Evolutionary conservation across 23 tunicate species (phyloP), one percentile per base, ranked within the genome.

Genomic region (Diplosoma virens): DNA sequence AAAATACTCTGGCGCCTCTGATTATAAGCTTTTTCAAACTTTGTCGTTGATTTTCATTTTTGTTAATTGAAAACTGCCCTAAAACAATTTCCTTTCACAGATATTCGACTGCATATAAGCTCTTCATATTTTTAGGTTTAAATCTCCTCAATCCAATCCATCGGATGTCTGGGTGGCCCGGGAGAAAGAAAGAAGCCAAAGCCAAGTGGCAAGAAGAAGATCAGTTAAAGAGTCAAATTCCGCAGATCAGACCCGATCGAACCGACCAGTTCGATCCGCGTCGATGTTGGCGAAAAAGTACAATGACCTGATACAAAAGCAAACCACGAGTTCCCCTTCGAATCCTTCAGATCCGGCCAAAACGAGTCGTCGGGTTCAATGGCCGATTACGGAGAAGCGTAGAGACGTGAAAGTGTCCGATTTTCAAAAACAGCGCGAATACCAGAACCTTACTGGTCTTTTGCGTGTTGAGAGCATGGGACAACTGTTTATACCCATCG

Each of bases 351-450:
- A 78, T 7, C 2, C 41, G 30, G 33, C 33, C 9, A 45, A 48
- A 73, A 33, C 61, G 25, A 47, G 21, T 20, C 59, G 24, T 14
- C 83, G 60, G 32, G 26, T 3, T 23, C 59, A 21, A 45, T 36
- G 24, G 56, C 58, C 7, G 61, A 22, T 1, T 45, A 32, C 26
- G 31, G 37, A 41, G 63, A 50, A 73, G 18, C 78, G 30, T 9
- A 25, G 61, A 30, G 59, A 22, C 21, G 74, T 35, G 4, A 35
- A 33, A 9, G 70, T 78, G 22, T 63, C 83, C 29, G 83, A 78
- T 1, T 80, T 80, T 33, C 76, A 68, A 45, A 68, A 85, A 33
- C 85, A 84, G 26, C 72, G 78, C 25, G 89, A 84, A 18, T 84
- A 84, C 58, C 82, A 84, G 35, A 84, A 68, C 45, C 82, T 76